Evolutionary conservation across 2,113 vertebrate species (phyloP), one percentile per base, ranked within the genome.

Genomic region (Oxygymnocypris stewartii): DNA sequence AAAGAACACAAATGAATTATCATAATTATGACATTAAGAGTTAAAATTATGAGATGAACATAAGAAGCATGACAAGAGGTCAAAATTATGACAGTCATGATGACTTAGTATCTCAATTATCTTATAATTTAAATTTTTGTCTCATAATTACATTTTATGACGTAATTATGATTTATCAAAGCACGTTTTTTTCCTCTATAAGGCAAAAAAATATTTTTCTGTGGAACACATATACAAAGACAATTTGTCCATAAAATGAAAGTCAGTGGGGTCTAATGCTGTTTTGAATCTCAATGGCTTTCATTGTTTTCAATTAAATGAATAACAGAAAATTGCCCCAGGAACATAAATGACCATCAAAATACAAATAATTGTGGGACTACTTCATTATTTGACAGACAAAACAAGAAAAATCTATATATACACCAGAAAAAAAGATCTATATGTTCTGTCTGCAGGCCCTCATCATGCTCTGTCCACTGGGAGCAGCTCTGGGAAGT

Each of bases 401-500:
- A 74, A 44, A 83, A 77, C 6, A 82, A 78, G 1, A 59, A n/a
- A 61, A 10, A 37, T 77, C 25, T 63, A 77, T 77, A 23, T 77
- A 12, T 3, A 44, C 40, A 78, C 71, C 11, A 61, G 81, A 87
- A 75, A 89, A 59, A 89, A 89, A 92, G 42, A 20, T 40, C 40
- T 61, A 74, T 23, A 85, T 57, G 42, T 37, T 84, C 67, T 42
- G 85, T 85, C 88, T 73, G 85, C 87, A 92, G 89, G 80, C 89
- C 84, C 82, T 89, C 79, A 89, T 89, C 85, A 47, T 86, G 85
- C 85, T 6, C 81, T 59, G 83, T 90, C 92, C 91, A 89, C 37
- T 79, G 94, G 93, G 90, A 92, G 87, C 89, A 63, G 92, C 91
- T 94, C 92, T 92, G 92, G 94, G 92, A 94, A 94, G 92, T 93